Evolutionary conservation across 2,797 vertebrate genomes (phyloP).

Genomic region (Sarcophilus harrisii): DNA sequence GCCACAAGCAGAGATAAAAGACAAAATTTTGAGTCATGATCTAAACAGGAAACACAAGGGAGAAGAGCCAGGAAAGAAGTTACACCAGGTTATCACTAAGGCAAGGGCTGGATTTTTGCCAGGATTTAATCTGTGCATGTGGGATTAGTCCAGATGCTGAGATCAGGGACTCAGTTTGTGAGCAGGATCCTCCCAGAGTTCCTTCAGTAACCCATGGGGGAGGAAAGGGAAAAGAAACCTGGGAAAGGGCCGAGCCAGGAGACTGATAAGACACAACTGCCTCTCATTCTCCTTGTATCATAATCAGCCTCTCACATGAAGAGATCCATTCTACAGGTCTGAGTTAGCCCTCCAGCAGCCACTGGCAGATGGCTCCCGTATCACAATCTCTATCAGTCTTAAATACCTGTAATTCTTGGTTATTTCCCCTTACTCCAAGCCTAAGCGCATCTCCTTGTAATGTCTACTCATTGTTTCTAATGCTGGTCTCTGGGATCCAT

Average conservation of each 20-base stretch:
- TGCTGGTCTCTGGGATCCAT: neutral
- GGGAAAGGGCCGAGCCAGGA: too few relatives aligned
- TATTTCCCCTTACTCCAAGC: neutral
- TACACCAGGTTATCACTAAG: neutral
- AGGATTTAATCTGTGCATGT: neutral
- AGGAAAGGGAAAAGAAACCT: too few relatives aligned
- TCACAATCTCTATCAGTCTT: too few relatives aligned
- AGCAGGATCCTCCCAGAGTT: too few relatives aligned
- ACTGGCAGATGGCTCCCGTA: too few relatives aligned
- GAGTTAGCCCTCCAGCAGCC: too few relatives aligned
- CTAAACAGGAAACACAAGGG: neutral
- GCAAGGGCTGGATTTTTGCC: neutral
- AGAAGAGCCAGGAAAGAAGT: neutral
- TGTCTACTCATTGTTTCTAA: neutral
- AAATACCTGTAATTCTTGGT: neutral
- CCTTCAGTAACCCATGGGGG: too few relatives aligned
- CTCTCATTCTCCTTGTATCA: too few relatives aligned
- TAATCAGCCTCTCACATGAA: too few relatives aligned
- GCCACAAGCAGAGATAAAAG: neutral
- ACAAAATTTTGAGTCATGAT: neutral
- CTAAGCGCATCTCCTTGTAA: neutral
- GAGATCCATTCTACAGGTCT: too few relatives aligned
- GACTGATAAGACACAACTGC: too few relatives aligned
- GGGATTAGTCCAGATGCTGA: conserved; percentile 2
- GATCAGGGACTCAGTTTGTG: neutral